Conservation (phyloP, 2,797 vertebrate species). For the Anguilla obscura region DNA sequence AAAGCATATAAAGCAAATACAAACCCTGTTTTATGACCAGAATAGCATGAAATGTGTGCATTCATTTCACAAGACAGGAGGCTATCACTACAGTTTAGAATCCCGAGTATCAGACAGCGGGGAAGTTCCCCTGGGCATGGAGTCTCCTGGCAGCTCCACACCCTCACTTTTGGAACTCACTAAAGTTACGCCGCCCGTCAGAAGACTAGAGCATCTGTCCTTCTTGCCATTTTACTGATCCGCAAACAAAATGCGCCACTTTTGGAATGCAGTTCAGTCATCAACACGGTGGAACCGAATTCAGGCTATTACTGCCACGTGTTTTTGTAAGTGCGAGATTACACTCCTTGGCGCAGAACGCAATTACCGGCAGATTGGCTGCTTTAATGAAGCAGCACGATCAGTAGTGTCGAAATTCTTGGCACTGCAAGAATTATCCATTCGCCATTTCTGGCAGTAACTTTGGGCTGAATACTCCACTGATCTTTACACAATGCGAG, state of each 20-base stretch:
- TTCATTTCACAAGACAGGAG: background rate
- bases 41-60: background rate
- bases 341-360: background rate
- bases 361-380: conserved; percentile 3
- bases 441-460: background rate
- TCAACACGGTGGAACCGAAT: background rate
- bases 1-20: background rate
- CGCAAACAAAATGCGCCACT: background rate
- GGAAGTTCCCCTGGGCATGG: background rate
- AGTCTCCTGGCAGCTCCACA: background rate
- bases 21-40: background rate
- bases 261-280: background rate
- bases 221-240: background rate
- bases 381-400: conserved; percentile 23
- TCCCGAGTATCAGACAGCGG: background rate
- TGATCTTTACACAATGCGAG: background rate
- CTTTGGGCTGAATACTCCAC: conserved; percentile 13
- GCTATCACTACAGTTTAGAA: background rate
- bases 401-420: background rate
- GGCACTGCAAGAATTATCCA: background rate
- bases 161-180: background rate
- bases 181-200: background rate
- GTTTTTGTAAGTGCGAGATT: conserved; percentile 4
- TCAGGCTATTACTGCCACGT: background rate
- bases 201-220: background rate